Evolutionary conservation across 1,140 invertebrate species (phyloP), one percentile per base, ranked within the genome.

Genomic region (Brachionus angularis): DNA sequence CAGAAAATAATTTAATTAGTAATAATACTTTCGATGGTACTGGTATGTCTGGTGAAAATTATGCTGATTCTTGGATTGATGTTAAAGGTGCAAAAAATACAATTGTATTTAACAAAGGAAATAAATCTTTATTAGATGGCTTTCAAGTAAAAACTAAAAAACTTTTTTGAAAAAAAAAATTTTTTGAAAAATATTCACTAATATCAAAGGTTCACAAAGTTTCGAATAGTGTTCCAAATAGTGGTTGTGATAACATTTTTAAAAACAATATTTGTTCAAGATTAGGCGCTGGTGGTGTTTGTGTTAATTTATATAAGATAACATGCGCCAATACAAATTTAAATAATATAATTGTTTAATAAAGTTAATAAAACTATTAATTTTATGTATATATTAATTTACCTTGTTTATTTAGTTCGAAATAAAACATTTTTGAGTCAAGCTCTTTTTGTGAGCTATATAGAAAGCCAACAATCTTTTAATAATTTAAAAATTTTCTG

Each of bases 1-100:
- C 53, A 21, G 53, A 58, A 23, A 36, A 33, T 36, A 58, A 58
- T 36, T 16, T 58, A 21, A 36, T 58, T 23, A n/a, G 39, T 18
- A 33, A 33, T 2, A 58, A 58, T 58, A 36, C 33, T 36, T 58
- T 58, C 25, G 53, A 58, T 58, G 53, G 53, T 36, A 36, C 16
- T 58, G 53, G 53, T 21, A 58, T 58, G 53, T 36, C 31, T 39
- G 53, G 53, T 10, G 31, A n/a, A 36, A 58, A 58, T 58, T 58
- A 58, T 36, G 53, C 53, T 39, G 53, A 58, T 12, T 58, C 53
- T 23, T 58, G 53, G 53, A 23, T 58, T 10, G 53, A 36, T 58
- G 21, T 58, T 39, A 58, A 58, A 58, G 53, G 53, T 2, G 53
- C 53, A 23, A 58, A 58, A 39, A 58, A 58, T 16, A 58, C 39